Base-by-base conservation (phyloP, 2,888 invertebrate genomes). In the Hydraecia micacea region DNA sequence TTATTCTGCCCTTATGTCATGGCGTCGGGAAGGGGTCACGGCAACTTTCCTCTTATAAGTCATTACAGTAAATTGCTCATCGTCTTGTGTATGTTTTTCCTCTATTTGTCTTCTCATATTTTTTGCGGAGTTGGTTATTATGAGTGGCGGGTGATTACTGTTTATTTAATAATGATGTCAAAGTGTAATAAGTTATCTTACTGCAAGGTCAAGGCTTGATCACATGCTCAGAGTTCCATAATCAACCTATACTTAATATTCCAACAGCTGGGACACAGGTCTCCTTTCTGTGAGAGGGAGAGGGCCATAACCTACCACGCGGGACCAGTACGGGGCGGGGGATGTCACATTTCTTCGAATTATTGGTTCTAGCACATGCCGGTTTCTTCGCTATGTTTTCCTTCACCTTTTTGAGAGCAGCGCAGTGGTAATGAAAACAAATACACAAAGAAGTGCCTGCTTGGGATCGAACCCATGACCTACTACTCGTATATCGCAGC, bases 51-150 rank as follows among this genome's bases (percentile, higher is more conserved):
- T 80, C 85, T 87, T 85, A 77, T 88, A 83, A 86, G 80, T 88
- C 88, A 88, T 86, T 86, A 86, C 80, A 73, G 79, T 84, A 83
- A 86, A 88, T 88, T 79, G 84, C 84, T 88, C 87, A 86, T 86
- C 79, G 80, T 83, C 73, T 85, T 74, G 76, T 78, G 73, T 84
- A 85, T 85, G 72, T 87, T 74, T 73, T 84, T 84, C 87, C 87
- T 87, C 71, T 85, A 76, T 85, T 80, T 83, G 72, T 85, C 75
- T 87, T 76, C 60, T 76, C 42, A 68, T 65, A 72, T 87, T 87
- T 85, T 85, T 85, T 84, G 74, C 66, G 42, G 28, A 78, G 79
- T 69, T 65, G 55, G 18, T 83, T 83, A 81, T 86, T 75, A 81
- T 68, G 86, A 86, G 66, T 73, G 73, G 66, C 75, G 69, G 55